These are phyloP conservation scores for Tribolium castaneum DNA, from an alignment of 1,140 invertebrate species.

Conservation along the genomic window DNA sequence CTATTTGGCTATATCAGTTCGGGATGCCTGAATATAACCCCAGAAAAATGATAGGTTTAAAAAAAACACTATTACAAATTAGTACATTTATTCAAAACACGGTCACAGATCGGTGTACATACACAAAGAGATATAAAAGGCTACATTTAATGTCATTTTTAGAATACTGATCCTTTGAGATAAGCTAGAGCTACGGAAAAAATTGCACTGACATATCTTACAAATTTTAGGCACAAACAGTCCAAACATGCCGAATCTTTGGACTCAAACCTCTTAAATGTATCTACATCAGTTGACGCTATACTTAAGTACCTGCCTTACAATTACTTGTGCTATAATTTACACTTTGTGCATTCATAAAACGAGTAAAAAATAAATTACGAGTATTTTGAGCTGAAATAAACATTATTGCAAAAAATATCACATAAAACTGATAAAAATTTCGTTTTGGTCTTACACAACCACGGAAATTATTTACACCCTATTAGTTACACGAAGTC, in stretches of 20 bases:
- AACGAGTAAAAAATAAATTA: slow-evolving; percentile 15
- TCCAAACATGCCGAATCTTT: background rate
- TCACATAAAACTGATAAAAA: background rate
- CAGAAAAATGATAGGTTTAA: too few relatives aligned
- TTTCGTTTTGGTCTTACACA: background rate
- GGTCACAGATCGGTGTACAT: slow-evolving; percentile 45
- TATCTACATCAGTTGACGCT: slow-evolving; percentile 7
- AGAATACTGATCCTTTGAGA: slow-evolving; percentile 41
- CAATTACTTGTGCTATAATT: slow-evolving; percentile 31
- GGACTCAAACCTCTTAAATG: slow-evolving; percentile 8
- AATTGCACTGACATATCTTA: slow-evolving; percentile 38
- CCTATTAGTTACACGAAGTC: slow-evolving; percentile 4
- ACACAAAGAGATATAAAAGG: slow-evolving; percentile 47
- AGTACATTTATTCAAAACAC: slow-evolving; percentile 50
- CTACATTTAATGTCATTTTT: slow-evolving; percentile 47
- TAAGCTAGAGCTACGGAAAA: slow-evolving; percentile 17
- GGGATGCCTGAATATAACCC: too few relatives aligned
- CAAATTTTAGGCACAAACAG: background rate
- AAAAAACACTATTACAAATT: too few relatives aligned
- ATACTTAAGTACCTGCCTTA: slow-evolving; percentile 22
- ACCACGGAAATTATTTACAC: slow-evolving; percentile 13
- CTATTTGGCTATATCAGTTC: too few relatives aligned
- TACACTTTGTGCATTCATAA: slow-evolving; percentile 24
- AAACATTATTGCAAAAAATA: slow-evolving; percentile 18
- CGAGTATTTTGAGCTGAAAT: slow-evolving; percentile 29